Conservation (phyloP, 2,888 invertebrate genomes). For the Orthosia gothica region DNA sequence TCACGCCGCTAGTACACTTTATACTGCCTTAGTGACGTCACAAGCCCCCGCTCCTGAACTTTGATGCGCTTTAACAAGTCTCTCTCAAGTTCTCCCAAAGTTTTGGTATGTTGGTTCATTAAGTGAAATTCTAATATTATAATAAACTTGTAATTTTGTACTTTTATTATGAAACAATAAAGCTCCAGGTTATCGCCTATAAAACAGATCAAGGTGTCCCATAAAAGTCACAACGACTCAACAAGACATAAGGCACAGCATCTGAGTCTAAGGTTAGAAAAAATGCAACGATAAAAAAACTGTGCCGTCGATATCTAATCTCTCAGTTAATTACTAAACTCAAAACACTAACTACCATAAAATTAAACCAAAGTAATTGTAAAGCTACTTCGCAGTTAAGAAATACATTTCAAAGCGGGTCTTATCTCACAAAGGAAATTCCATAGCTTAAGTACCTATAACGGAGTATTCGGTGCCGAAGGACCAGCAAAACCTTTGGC, state of each 20-base stretch:
- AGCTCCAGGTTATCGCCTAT: not conserved
- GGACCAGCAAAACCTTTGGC: slow-evolving; percentile 47
- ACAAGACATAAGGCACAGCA: not conserved
- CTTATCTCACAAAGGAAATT: slow-evolving; percentile 69
- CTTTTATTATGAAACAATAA: not conserved
- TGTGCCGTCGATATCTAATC: slow-evolving; percentile 15
- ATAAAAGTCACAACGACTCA: not conserved
- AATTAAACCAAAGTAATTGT: slow-evolving; percentile 57
- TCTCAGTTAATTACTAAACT: slow-evolving; percentile 45
- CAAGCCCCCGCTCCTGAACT: too few relatives aligned
- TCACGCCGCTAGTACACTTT: too few relatives aligned
- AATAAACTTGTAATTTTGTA: not conserved
- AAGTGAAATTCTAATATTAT: not conserved
- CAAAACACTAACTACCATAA: slow-evolving; percentile 44
- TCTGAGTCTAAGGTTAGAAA: not conserved
- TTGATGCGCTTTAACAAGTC: too few relatives aligned
- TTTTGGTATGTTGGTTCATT: too few relatives aligned
- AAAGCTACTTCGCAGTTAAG: slow-evolving; percentile 48
- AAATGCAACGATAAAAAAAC: slow-evolving; percentile 3
- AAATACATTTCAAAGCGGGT: slow-evolving; percentile 44
- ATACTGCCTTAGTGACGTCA: too few relatives aligned
- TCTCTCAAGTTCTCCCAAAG: too few relatives aligned
- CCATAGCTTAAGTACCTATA: slow-evolving; percentile 63
- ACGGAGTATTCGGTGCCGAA: slow-evolving; percentile 63
- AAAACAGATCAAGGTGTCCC: not conserved